phyloP scores from a whole-genome alignment of 92 coral and sea anemone genomes.

The Pocillopora meandrina region DNA sequence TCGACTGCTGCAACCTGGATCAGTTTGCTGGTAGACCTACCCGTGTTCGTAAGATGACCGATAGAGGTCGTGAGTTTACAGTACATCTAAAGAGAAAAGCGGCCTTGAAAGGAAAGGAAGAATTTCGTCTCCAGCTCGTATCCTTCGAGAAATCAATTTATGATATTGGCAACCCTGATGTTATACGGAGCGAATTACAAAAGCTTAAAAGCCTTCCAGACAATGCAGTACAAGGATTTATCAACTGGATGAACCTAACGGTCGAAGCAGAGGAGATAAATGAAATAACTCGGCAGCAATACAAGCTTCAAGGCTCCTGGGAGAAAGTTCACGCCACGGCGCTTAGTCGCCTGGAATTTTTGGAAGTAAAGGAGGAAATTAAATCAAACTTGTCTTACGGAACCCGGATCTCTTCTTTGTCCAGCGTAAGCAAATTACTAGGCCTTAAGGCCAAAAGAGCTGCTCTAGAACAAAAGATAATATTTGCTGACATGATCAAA shows the following conservation, averaged over 20 bases:
- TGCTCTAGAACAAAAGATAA: constrained; percentile 14
- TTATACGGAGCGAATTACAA: neutral
- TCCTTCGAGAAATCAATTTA: neutral
- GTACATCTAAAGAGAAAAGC: neutral
- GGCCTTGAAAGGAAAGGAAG: neutral
- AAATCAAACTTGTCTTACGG: constrained; percentile 5
- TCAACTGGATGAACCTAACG: constrained; percentile 7
- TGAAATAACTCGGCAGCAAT: constrained; percentile 1
- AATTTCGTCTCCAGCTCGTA: constrained; percentile 9
- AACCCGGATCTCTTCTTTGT: neutral
- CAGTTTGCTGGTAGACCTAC: no score
- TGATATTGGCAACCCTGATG: constrained; percentile 3
- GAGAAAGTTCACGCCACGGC: neutral
- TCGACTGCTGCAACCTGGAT: neutral
- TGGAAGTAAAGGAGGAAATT: constrained; percentile 2
- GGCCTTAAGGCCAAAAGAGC: constrained; percentile 28
- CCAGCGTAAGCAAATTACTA: constrained; percentile 13
- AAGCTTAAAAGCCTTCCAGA: constrained; percentile 9
- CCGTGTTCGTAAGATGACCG: constrained; percentile 30
- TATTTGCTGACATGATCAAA: constrained; percentile 17
- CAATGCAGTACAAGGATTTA: constrained; percentile 9
- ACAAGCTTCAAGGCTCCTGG: constrained; percentile 1
- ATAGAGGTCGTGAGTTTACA: constrained; percentile 34
- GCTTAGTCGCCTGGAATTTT: neutral
- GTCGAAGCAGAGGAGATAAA: constrained; percentile 1